These are phyloP conservation scores for Sisyra nigra DNA, from an alignment of 2,888 invertebrate genomes.

Conservation along the genomic window DNA sequence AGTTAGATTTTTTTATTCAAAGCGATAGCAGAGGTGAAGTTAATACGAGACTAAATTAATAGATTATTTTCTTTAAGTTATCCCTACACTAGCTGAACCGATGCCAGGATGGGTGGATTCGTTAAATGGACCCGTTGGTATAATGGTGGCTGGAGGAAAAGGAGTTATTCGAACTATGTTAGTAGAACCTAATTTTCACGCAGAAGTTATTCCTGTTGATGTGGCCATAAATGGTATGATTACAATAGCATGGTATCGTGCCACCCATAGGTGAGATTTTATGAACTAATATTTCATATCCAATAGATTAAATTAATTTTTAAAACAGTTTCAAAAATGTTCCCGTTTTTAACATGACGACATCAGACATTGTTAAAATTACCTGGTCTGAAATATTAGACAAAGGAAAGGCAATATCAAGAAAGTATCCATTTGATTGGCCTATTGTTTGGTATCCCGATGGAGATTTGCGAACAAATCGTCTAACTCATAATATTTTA, in stretches of 20 bases:
- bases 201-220: conserved; percentile 57
- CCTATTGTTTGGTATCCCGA: conserved; percentile 55
- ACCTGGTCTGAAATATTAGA: conserved; percentile 70
- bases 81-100: conserved; percentile 54
- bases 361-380: conserved; percentile 51
- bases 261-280: conserved; percentile 12
- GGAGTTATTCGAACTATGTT: conserved; percentile 64
- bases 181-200: conserved; percentile 36
- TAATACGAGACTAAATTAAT: too few relatives aligned
- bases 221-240: conserved; percentile 59
- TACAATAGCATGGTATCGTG: conserved; percentile 45
- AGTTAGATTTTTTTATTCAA: too few relatives aligned
- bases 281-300: too few relatives aligned
- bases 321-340: conserved; percentile 19
- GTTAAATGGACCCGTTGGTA: conserved; percentile 67
- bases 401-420: conserved; percentile 36
- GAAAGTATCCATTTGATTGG: conserved; percentile 52
- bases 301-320: too few relatives aligned
- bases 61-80: conserved; percentile 34
- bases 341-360: conserved; percentile 61
- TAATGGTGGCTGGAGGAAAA: conserved; percentile 56
- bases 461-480: conserved; percentile 47
- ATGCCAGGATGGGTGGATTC: conserved; percentile 74
- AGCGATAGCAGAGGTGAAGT: too few relatives aligned
- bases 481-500: conserved; percentile 41